These are phyloP conservation scores for Ridgeia piscesae DNA, from an alignment of 1,140 invertebrate genomes.

Conservation along the genomic window DNA sequence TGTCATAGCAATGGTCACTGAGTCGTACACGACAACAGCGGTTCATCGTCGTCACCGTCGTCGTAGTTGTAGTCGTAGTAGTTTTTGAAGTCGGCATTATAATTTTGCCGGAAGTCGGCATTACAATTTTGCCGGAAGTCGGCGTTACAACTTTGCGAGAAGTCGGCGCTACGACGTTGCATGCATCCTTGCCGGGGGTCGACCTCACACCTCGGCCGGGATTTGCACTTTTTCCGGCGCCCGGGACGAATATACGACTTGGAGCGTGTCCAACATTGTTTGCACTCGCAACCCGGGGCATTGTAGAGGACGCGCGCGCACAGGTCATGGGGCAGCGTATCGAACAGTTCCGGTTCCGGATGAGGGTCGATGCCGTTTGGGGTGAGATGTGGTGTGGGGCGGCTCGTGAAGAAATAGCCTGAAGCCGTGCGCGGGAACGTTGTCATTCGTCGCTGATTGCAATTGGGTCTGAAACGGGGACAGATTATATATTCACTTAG, in stretches of 20 bases:
- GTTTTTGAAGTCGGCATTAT: too few species aligned
- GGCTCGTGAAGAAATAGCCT: neutral
- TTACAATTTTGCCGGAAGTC: too few species aligned
- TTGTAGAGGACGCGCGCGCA: neutral
- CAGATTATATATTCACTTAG: neutral
- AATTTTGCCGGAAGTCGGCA: too few species aligned
- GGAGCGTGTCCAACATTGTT: neutral
- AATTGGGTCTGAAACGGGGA: neutral
- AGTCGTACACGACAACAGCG: neutral
- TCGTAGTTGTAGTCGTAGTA: too few species aligned
- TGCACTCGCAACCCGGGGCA: neutral
- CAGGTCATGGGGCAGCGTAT: too few species aligned
- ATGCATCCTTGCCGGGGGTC: too few species aligned
- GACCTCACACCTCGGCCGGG: too few species aligned
- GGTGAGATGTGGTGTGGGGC: neutral
- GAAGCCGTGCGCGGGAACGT: neutral
- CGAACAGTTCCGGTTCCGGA: neutral
- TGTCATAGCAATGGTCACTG: neutral
- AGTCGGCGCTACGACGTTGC: too few species aligned
- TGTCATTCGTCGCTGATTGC: neutral
- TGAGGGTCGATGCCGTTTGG: neutral
- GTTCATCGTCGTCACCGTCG: too few species aligned
- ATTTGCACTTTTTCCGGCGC: neutral
- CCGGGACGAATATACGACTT: neutral
- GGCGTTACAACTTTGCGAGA: too few species aligned